Evolutionary conservation across 2,113 vertebrate species (phyloP).

Genomic region (Xenus cinereus): DNA sequence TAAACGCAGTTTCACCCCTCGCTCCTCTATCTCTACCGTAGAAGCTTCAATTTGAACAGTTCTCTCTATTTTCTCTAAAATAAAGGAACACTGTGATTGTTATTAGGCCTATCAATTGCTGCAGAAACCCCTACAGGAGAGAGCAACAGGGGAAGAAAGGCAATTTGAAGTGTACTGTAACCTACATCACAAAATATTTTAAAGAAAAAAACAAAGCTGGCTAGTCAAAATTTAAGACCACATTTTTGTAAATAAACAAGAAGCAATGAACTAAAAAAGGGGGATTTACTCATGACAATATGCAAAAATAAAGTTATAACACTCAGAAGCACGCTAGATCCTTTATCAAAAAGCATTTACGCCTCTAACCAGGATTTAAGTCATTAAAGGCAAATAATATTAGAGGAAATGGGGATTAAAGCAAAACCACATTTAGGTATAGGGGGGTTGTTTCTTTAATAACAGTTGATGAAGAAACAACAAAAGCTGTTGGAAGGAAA

Average conservation of each 20-base stretch:
- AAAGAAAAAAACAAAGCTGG: not conserved
- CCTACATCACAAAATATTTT: not conserved
- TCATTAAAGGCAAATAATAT: not conserved
- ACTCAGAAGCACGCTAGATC: not conserved
- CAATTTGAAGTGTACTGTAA: not conserved
- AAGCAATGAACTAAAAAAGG: not conserved
- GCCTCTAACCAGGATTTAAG: not conserved
- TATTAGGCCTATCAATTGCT: not conserved
- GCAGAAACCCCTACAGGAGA: not conserved
- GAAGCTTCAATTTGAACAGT: constrained; percentile 94
- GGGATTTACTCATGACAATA: not conserved
- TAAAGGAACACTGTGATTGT: not conserved
- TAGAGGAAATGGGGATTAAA: not conserved
- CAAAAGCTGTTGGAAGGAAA: not conserved
- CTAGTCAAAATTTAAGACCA: not conserved
- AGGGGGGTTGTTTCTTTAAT: not conserved
- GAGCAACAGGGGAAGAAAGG: not conserved
- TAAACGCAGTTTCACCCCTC: constrained; percentile 91
- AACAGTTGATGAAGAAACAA: not conserved
- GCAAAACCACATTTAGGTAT: not conserved
- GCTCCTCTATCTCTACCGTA: constrained; percentile 92
- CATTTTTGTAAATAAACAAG: not conserved
- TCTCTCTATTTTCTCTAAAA: constrained; percentile 89
- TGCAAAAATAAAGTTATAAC: not conserved
- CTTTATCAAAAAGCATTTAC: not conserved